Percentiles rank a stretch among this genome's conserved stretches.
Evolutionary conservation across 2,113 vertebrate species (phyloP).

Genomic region (Vombatus ursinus): DNA sequence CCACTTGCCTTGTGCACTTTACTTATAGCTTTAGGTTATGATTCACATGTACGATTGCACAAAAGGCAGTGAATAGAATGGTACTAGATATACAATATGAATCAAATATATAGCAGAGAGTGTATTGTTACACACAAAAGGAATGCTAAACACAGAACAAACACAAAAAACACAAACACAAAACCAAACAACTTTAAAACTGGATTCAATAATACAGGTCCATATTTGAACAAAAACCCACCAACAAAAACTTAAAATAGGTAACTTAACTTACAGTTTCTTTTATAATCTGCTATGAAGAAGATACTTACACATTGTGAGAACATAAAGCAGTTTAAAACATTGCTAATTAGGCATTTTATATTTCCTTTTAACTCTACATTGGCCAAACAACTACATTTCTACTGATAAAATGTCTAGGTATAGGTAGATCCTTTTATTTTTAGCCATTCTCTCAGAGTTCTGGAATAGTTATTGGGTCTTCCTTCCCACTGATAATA

Average conservation of each 20-base stretch:
- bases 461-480: background rate
- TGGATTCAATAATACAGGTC: background rate
- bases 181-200: background rate
- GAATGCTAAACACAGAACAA: background rate
- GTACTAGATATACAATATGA: background rate
- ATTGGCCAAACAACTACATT: background rate
- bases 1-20: background rate
- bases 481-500: background rate
- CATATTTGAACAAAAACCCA: background rate
- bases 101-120: background rate
- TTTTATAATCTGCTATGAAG: background rate
- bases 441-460: background rate
- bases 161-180: background rate
- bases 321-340: background rate
- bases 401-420: background rate
- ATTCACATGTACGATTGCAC: background rate
- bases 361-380: background rate
- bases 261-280: background rate
- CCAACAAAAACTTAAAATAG: background rate
- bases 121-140: background rate
- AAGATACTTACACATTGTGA: background rate
- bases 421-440: background rate
- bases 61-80: background rate
- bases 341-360: background rate
- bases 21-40: background rate